Evolutionary conservation across 2,113 vertebrate species (phyloP).

Genomic region (Epinephelus cyanopodus): DNA sequence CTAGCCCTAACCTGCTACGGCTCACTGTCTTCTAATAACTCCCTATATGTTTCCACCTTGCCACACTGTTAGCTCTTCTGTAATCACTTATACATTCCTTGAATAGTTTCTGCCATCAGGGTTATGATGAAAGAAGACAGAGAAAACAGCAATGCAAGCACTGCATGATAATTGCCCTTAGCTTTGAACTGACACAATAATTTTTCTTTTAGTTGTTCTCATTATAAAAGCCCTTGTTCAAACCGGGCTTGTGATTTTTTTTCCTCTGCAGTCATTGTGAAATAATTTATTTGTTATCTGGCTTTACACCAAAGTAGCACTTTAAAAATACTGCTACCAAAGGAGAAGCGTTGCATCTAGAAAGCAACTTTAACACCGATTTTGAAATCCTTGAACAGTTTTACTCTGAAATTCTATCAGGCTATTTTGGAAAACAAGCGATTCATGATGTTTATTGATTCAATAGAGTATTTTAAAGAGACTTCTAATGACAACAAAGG

Average conservation of each 20-base stretch:
- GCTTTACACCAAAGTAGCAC: conserved; percentile 27
- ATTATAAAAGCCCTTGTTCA: conserved; percentile 67
- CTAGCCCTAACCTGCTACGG: conserved; percentile 13
- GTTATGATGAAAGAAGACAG: conserved; percentile 66
- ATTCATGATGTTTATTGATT: conserved; percentile 42
- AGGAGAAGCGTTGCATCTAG: not conserved
- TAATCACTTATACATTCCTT: conserved; percentile 46
- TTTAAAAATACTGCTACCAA: conserved; percentile 49
- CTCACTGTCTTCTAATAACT: conserved; percentile 42
- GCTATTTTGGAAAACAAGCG: conserved; percentile 45
- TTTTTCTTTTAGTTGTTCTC: conserved; percentile 67
- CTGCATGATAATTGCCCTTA: conserved; percentile 69
- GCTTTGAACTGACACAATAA: conserved; percentile 64
- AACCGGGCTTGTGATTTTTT: conserved; percentile 49
- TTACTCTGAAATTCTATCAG: conserved; percentile 46
- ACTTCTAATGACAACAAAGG: conserved; percentile 56
- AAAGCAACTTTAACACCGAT: conserved; percentile 39
- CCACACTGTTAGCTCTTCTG: conserved; percentile 31
- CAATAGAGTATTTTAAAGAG: conserved; percentile 41
- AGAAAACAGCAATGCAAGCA: conserved; percentile 57
- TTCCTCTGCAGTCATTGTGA: conserved; percentile 40
- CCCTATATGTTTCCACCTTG: conserved; percentile 27
- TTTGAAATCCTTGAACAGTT: conserved; percentile 46
- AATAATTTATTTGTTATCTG: conserved; percentile 64
- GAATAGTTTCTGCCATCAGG: conserved; percentile 50